Conservation (phyloP, 1,140 invertebrate species). For the Manduca sexta region DNA sequence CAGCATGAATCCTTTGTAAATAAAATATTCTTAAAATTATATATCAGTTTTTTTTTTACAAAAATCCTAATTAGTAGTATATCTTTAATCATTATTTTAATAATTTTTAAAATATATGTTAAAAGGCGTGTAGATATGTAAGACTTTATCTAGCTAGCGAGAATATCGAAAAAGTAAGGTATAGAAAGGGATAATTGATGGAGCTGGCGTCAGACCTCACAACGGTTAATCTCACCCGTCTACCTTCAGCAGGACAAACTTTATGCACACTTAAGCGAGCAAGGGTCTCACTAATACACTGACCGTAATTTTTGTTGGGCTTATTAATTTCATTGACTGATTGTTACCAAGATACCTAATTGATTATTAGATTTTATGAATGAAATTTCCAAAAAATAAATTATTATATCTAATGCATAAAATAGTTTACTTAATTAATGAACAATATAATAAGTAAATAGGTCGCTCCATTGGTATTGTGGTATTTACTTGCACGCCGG, state of each 20-base stretch:
- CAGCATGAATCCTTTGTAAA: too few relatives aligned
- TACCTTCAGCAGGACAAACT: constrained; percentile 38
- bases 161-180: constrained; percentile 8
- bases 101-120: too few relatives aligned
- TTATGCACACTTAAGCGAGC: constrained; percentile 24
- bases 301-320: constrained; percentile 17
- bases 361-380: neutral
- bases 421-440: too few relatives aligned
- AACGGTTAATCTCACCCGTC: constrained; percentile 36
- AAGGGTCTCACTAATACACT: constrained; percentile 6
- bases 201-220: constrained; percentile 40
- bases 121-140: too few relatives aligned
- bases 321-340: neutral
- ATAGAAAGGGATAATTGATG: constrained; percentile 49
- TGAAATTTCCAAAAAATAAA: neutral
- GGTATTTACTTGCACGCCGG: too few relatives aligned
- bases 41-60: too few relatives aligned
- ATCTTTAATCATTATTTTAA: too few relatives aligned
- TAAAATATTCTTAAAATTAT: too few relatives aligned
- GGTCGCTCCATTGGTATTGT: too few relatives aligned
- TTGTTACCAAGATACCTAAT: neutral
- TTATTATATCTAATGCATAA: too few relatives aligned
- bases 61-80: too few relatives aligned
- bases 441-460: too few relatives aligned
- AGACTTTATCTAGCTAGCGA: constrained; percentile 7